Base-by-base conservation (phyloP, 2,113 vertebrate species). In the Apeltes quadracus region DNA sequence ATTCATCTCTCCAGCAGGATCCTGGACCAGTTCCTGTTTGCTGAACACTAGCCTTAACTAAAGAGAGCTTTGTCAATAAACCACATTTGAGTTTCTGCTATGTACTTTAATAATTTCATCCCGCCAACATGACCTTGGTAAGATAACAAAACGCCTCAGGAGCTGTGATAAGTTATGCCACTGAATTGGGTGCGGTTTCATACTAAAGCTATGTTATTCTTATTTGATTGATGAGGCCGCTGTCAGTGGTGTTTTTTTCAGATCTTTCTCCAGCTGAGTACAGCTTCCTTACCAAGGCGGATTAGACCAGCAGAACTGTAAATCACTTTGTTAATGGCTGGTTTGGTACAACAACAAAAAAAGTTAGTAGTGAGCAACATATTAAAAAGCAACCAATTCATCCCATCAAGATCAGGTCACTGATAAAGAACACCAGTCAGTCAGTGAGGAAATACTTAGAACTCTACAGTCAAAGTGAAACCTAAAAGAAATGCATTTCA, bases 21-120 rank as follows among this genome's bases (percentile, higher is more conserved):
- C 82, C 84, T 81, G 83, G 79, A 58, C 79, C 50, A 83, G 75
- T 72, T 79, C 41, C 75, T 91, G 83, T 92, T 92, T 92, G 88
- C 83, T 41, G 57, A 91, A 72, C 79, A 72, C 78, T 84, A 72
- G 54, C 61, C 67, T 77, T 20, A 71, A 68, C 2, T 32, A 32
- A 53, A 41, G 63, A 65, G 64, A 73, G 69, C 71, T 73, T 63
- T 78, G 70, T 74, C 79, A 73, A 81, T 85, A 67, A 82, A 76
- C 82, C 76, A 81, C 29, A 67, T 72, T 76, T 27, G n/a, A 25
- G 32, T 43, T 53, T 66, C 61, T 23, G 11, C 39, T 48, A 59
- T 56, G 25, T 10, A 14, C 14, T 64, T 65, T 69, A 56, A 65
- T 50, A 6, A 12, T 43, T 43, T 64, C 2, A 16, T 68, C 25